A percentile compares a stretch with the other conserved stretches of the same genome.
These are phyloP conservation scores for Fragum whitleyi DNA, from an alignment of 2,888 invertebrate genomes.

Conservation along the genomic window DNA sequence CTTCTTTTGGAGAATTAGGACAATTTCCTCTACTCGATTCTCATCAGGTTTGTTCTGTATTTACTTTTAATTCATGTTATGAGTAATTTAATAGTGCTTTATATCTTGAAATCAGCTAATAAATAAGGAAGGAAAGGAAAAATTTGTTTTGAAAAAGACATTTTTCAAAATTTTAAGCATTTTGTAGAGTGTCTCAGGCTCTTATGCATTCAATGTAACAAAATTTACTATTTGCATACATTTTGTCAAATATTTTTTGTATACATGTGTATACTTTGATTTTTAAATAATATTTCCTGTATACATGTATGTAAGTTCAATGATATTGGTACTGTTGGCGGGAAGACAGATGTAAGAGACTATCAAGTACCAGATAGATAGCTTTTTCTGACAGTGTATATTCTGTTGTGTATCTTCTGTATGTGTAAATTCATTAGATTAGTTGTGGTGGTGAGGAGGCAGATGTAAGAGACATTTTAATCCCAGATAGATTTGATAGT, in stretches of 20 bases:
- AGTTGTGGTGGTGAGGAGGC: constrained; percentile 71
- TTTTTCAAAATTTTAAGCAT: too few relatives aligned
- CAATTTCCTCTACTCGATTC: constrained; percentile 40
- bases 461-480: constrained; percentile 64
- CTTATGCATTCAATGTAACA: too few relatives aligned
- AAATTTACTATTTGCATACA: too few relatives aligned
- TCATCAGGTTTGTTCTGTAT: constrained; percentile 49
- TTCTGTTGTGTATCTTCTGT: too few relatives aligned
- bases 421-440: too few relatives aligned
- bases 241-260: constrained; percentile 38
- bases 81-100: too few relatives aligned
- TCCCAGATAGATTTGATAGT: constrained; percentile 32
- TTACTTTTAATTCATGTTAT: too few relatives aligned
- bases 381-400: too few relatives aligned
- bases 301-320: neutral
- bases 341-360: constrained; percentile 64
- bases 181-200: too few relatives aligned
- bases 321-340: constrained; percentile 70
- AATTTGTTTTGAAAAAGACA: too few relatives aligned
- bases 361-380: constrained; percentile 59
- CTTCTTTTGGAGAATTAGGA: constrained; percentile 47
- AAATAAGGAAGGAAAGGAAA: neutral
- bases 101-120: neutral
- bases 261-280: constrained; percentile 35
- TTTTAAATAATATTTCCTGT: too few relatives aligned